A percentile compares a stretch with the other conserved stretches of the same genome.
phyloP scores from a whole-genome alignment of 2,888 invertebrate genomes.

The Endomychus coccineus region DNA sequence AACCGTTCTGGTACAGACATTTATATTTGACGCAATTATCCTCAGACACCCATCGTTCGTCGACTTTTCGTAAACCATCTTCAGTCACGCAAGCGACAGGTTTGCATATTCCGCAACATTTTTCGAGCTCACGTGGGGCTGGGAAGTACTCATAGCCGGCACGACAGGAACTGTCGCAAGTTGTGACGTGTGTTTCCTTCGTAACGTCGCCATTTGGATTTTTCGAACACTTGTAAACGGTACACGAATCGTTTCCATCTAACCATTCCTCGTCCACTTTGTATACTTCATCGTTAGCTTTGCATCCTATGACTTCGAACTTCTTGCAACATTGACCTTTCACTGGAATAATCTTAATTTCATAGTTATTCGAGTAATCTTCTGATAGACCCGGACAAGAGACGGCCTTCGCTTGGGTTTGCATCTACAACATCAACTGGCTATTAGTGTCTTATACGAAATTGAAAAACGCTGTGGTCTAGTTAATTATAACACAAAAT shows the following conservation, averaged over 20 bases:
- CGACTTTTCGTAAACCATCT: slow-evolving; percentile 45
- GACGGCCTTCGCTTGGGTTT: too few species aligned
- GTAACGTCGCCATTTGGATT: slow-evolving; percentile 46
- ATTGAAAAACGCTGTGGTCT: too few species aligned
- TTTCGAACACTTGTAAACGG: slow-evolving; percentile 48
- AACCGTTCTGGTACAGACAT: slow-evolving; percentile 50
- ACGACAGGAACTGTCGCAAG: slow-evolving; percentile 46
- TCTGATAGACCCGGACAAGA: slow-evolving; percentile 7
- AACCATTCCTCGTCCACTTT: slow-evolving; percentile 52
- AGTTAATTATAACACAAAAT: too few species aligned
- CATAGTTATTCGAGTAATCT: slow-evolving; percentile 5
- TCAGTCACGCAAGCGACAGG: slow-evolving; percentile 51
- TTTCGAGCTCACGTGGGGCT: slow-evolving; percentile 36
- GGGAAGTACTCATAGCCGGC: slow-evolving; percentile 52
- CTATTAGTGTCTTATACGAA: too few species aligned
- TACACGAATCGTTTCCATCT: slow-evolving; percentile 49
- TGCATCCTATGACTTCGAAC: slow-evolving; percentile 53
- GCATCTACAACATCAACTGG: too few species aligned
- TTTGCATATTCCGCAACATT: slow-evolving; percentile 60
- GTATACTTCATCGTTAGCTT: slow-evolving; percentile 37
- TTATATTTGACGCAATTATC: slow-evolving; percentile 57
- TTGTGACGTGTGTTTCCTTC: slow-evolving; percentile 47
- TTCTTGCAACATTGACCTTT: slow-evolving; percentile 60
- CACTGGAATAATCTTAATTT: slow-evolving; percentile 30
- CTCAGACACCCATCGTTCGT: slow-evolving; percentile 52